Base-by-base conservation (phyloP, 2,797 vertebrate genomes). In the Phataginus tetradactyla region DNA sequence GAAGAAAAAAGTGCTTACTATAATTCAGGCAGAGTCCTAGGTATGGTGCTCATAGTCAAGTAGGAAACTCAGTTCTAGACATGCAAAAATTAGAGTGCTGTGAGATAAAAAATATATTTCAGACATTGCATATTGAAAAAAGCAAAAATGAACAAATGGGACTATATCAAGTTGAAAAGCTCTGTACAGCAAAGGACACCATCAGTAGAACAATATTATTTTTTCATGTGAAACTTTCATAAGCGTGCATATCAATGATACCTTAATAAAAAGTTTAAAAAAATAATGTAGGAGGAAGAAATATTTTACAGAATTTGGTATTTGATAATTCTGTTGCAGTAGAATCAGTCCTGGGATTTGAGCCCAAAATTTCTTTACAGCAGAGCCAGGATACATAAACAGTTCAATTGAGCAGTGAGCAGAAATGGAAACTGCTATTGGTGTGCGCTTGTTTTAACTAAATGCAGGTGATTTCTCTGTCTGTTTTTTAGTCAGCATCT, bases 301-400 rank as follows among this genome's bases (percentile, higher is more conserved):
- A 51, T 87, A 39, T 94, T 97, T 96, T 90, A 86, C 63, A 89
- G 68, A 95, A 91, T 71, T 94, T 81, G 89, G 68, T 91, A 95
- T 69, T 80, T 96, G 78, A 80, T 77, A 97, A 15, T 93, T 42
- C 29, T 83, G 23, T 86, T 88, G 69, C 59, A 59, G 59, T 86
- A 57, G 27, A 96, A 96, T 93, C 80, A 92, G 7, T 87, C 85
- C 90, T 93, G 95, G 93, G 90, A 97, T 91, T 88, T 2, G 12
- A 92, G 96, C 87, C 80, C 49, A 55, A 63, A 69, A 72, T 94
- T 91, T 96, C 59, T 94, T 86, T 90, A 92, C 15, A 91, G 51
- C 69, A 93, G 63, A 88, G 84, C 86, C 92, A 94, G 88, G 25
- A 64, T 39, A 92, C n/a, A 79, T 80, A 86, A 90, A 55, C 53